A percentile compares a stretch with the other conserved stretches of the same genome.
Conservation (phyloP, 2,113 vertebrate genomes). For the Oxygymnocypris stewartii region DNA sequence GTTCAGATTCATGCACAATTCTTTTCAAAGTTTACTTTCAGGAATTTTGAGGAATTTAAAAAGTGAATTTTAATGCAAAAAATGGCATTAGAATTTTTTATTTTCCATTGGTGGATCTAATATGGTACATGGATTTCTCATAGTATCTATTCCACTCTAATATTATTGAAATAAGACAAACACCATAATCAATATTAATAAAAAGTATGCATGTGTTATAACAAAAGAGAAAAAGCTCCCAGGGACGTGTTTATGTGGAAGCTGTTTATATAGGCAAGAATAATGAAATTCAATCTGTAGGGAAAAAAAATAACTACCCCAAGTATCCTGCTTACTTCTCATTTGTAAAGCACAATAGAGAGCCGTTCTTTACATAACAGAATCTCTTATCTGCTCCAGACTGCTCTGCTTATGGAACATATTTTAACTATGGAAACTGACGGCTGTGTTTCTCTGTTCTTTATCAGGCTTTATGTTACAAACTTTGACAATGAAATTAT, state of each 20-base stretch:
- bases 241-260: neutral
- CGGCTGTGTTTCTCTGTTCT: neutral
- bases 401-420: constrained; percentile 3
- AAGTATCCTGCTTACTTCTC: neutral
- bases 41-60: neutral
- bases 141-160: neutral
- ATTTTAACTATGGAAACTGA: constrained; percentile 22
- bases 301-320: neutral
- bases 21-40: neutral
- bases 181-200: neutral
- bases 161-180: neutral
- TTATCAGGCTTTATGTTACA: neutral
- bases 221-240: constrained; percentile 3
- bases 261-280: neutral
- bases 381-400: neutral
- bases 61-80: too few relatives aligned
- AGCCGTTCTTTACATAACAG: neutral
- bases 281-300: neutral
- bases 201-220: neutral
- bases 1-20: neutral
- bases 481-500: constrained; percentile 17
- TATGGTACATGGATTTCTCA: neutral
- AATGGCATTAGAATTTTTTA: neutral
- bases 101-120: too few relatives aligned
- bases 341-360: neutral